Evolutionary conservation across 2,888 invertebrate species (phyloP), one percentile per base, ranked within the genome.

Genomic region (Pandemis heparana): DNA sequence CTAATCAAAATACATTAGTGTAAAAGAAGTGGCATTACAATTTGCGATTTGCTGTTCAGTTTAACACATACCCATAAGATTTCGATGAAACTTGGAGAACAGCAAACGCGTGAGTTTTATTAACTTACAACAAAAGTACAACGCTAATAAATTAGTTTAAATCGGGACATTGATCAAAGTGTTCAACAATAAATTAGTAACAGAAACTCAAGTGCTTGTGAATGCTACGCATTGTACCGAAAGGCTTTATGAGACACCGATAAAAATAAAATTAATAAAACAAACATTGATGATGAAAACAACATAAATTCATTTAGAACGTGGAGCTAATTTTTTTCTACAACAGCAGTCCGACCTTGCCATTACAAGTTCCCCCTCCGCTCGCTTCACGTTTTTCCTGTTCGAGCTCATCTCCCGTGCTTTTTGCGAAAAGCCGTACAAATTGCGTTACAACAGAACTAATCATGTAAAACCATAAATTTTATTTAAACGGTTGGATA

Each of bases 301-400:
- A 82, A 82, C 77, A 83, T 76, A 77, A 81, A 79, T 23, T 46
- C 71, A 79, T 77, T 81, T 77, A 2, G 78, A 73, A 83, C 85
- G 87, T 91, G 92, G 93, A 88, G 93, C 94, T 94, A 94, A 79
- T 92, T 94, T 94, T 93, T 94, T 94, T 91, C 94, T 94, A 94
- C 94, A 94, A 94, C 94, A 93, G 89, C 85, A 78, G 75, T 79
- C 79, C 76, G 77, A 80, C 80, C 80, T 82, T 79, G 80, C 71
- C 75, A 74, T 76, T 69, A 56, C 32, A 53, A 53, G 18, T 41
- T 67, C 41, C 56, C 43, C 9, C n/a, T 59, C 67, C 67, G 67
- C 43, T 67, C 71, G n/a, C 46, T 48, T 43, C 43, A 72, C 23
- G 18, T 62, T 38, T 62, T 69, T 56, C 56, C 56, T 56, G 56